Evolutionary conservation across 2,888 invertebrate species (phyloP).

Genomic region (Caenorhabditis angaria): DNA sequence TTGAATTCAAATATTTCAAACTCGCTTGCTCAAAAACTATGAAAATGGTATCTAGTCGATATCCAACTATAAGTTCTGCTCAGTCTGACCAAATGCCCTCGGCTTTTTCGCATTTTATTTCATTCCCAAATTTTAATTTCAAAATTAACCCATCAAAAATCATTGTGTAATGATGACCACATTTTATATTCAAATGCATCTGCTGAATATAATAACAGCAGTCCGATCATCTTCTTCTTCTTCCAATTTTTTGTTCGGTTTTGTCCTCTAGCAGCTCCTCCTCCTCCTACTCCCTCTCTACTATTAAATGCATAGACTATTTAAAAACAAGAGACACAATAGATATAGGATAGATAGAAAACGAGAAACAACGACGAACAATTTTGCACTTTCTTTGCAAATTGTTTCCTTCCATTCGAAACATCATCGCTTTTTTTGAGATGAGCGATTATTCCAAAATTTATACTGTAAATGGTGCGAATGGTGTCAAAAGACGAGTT

Average conservation of each 20-base stretch:
- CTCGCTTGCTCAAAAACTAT: too few species aligned
- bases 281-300: not conserved
- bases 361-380: too few species aligned
- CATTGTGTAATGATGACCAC: not conserved
- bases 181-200: not conserved
- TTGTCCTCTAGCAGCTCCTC: not conserved
- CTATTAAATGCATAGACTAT: not conserved
- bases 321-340: not conserved
- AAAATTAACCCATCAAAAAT: too few species aligned
- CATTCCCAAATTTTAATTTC: too few species aligned
- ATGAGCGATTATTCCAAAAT: slow-evolving; percentile 9
- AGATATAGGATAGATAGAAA: not conserved
- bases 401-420: slow-evolving; percentile 3
- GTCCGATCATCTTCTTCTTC: too few species aligned
- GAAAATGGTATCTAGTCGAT: too few species aligned
- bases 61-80: too few species aligned
- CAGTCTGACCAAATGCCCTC: too few species aligned
- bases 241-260: too few species aligned
- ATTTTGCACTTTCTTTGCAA: not conserved
- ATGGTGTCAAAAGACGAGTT: not conserved
- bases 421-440: not conserved
- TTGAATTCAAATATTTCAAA: too few species aligned
- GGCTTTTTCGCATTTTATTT: too few species aligned
- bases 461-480: not conserved
- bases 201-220: too few species aligned